phyloP scores from a whole-genome alignment of 2,113 vertebrate species.

The Hydropotes inermis region DNA sequence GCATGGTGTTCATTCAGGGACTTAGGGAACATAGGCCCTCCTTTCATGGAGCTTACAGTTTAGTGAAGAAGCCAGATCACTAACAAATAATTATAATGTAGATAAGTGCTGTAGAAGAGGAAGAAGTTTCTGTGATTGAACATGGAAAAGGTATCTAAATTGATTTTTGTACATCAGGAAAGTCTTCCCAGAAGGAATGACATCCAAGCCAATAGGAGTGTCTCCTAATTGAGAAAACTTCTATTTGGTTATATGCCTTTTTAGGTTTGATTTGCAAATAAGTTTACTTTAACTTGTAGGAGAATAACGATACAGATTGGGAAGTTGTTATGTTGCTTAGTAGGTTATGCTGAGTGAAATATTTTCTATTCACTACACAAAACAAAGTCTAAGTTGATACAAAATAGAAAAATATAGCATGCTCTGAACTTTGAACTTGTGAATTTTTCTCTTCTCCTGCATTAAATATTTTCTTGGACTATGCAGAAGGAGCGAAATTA shows the following conservation, averaged over 20 bases:
- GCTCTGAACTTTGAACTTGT: neutral
- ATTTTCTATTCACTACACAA: neutral
- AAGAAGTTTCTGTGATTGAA: neutral
- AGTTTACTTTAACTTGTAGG: neutral
- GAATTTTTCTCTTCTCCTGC: neutral
- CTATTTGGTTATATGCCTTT: neutral
- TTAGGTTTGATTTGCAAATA: slow-evolving; percentile 9
- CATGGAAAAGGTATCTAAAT: neutral
- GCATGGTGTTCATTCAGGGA: neutral
- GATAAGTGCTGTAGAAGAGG: neutral
- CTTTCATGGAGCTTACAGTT: neutral
- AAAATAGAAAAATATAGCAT: neutral
- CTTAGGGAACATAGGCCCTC: neutral
- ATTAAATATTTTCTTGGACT: neutral
- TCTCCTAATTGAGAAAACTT: neutral
- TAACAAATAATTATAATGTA: neutral
- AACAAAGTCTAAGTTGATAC: neutral
- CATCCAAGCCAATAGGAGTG: neutral
- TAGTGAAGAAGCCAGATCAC: neutral
- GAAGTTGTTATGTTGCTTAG: neutral
- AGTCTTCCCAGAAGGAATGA: neutral
- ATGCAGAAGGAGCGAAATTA: neutral
- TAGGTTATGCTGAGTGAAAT: neutral
- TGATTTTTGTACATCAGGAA: neutral
- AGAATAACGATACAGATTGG: neutral